Base-by-base conservation (phyloP, 2,888 invertebrate species). In the Zaprionus obscuricornis region DNA sequence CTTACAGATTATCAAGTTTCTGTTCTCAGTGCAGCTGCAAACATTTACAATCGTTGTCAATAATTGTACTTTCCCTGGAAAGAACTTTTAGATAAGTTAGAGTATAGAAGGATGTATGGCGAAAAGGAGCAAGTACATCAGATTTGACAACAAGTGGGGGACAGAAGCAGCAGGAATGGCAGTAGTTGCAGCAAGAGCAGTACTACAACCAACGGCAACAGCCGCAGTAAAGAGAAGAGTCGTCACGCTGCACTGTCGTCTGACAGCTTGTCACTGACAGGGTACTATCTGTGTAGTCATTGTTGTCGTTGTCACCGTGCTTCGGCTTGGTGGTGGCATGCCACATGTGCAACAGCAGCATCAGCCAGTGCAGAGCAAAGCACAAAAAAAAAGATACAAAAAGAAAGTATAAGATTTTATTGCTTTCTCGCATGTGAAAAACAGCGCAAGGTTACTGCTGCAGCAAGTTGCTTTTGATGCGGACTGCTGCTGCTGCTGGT, bases 381-480 rank as follows among this genome's bases (percentile, higher is more conserved):
- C 24, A 27, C 27, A 14, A 36, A n/a, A n/a, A n/a, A n/a, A n/a
- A n/a, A n/a, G n/a, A n/a, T 42, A 47, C 46, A 72, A 83, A 79
- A 78, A 76, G 70, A 79, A 84, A 78, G 84, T 76, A 76, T 76
- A 78, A 73, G 81, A 81, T 78, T 78, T 78, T 78, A 78, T 78
- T 84, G 84, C 78, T 76, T 83, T 78, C 60, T 73, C 66, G 63
- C 62, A 81, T 84, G 78, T 73, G 70, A 70, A 67, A 58, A 83
- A 79, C 60, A 72, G 46, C 79, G 83, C 52, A 52, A 56, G 40
- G 47, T n/a, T n/a, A n/a, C 27, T 65, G 59, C 47, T 46, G 66
- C 51, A 66, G 66, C 71, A 60, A 66, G 75, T 66, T 81, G 74
- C 56, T 69, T 62, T 60, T 66, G 36, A 37, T 51, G 60, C 33